These are phyloP conservation scores for Lagocephalus sceleratus DNA, from an alignment of 2,797 vertebrate genomes.

Conservation along the genomic window DNA sequence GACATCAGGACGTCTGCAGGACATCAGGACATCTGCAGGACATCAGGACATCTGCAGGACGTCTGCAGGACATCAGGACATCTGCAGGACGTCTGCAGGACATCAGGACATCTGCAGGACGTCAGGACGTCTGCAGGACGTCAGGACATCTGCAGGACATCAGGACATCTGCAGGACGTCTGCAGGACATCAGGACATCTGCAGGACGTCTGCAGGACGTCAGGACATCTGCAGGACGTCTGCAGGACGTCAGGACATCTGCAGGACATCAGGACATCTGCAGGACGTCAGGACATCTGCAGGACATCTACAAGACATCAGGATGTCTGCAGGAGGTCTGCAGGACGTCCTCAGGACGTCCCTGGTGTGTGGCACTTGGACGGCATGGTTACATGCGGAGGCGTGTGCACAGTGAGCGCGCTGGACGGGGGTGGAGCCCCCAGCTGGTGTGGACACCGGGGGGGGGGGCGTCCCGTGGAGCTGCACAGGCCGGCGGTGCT, in stretches of 20 bases:
- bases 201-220: conserved; percentile 62
- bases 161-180: no score
- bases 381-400: conserved; percentile 73
- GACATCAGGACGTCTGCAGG: conserved; percentile 61
- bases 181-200: conserved; percentile 57
- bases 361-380: conserved; percentile 74
- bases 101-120: no score
- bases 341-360: conserved; percentile 59
- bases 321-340: no score
- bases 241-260: conserved; percentile 54
- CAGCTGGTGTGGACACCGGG: no score
- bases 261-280: no score
- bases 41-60: no score
- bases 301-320: conserved; percentile 59
- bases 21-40: no score
- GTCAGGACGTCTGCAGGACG: conserved; percentile 64
- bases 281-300: conserved; percentile 52
- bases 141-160: conserved; percentile 59
- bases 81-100: no score
- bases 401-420: conserved; percentile 59
- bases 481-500: no score
- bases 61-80: conserved; percentile 58
- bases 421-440: no score
- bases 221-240: no score
- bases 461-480: no score